Base-by-base conservation (phyloP, 2,888 invertebrate species). In the Spodoptera littoralis region DNA sequence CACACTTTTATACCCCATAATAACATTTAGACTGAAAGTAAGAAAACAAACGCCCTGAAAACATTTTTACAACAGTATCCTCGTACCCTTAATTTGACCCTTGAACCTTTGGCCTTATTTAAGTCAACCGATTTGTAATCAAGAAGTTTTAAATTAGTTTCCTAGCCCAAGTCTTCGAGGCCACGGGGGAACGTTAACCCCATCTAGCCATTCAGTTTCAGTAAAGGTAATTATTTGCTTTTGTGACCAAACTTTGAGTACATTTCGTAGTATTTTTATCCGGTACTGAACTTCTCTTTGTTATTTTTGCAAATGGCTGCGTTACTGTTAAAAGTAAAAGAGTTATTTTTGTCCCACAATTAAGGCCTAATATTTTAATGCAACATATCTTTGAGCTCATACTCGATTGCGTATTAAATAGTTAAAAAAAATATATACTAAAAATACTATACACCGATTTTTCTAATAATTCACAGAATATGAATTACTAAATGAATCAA, bases 121-220 rank as follows among this genome's bases (percentile, higher is more conserved):
- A 60, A 65, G 43, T 44, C 56, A 45, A 54, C 65, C 60, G 71
- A 74, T 75, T 66, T 66, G 75, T 56, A 75, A 73, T 73, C 66
- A 73, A 59, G 61, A 73, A 65, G 71, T 73, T 75, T 73, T 71
- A 70, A 75, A 73, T 73, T 75, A 75, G 75, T 75, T 73, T 44
- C 45, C 30, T 36, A 61, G 65, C 62, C 50, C 41, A 50, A 64
- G 47, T 52, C 54, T 60, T 48, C 27, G 11, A 43, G 55, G 62
- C 66, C 73, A 45, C 61, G 66, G 46, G 75, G 73, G 73, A 60
- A 6, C 71, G 55, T 75, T 75, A 50, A 75, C 75, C 75, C 45
- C 47, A 62, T 57, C 55, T 41, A 56, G 44, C 59, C 43, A 70
- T 66, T 73, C 53, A 62, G 36, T 44, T 52, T 66, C 22, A 46